Evolutionary conservation across 2,113 vertebrate species (phyloP), one percentile per base, ranked within the genome.

Genomic region (Centropus bengalensis): DNA sequence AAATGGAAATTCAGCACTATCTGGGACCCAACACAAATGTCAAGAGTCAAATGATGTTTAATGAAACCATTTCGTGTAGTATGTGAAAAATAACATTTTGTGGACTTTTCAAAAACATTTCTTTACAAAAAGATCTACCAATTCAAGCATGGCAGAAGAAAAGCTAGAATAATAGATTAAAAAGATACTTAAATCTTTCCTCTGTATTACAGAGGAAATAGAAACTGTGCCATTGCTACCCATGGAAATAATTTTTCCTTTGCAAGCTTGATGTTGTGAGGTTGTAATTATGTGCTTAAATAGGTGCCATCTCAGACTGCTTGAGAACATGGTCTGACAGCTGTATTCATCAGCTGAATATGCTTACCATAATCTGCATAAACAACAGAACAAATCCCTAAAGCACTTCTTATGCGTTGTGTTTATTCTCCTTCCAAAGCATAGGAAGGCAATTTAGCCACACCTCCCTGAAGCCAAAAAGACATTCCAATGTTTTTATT

Each of bases 21-120:
- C 36, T 33, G 66, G 26, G 82, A 86, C 8, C 40, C 77, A n/a
- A 27, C 5, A 47, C 12, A 66, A 1, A 24, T 3, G 27, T 12
- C 19, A 44, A 49, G 30, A 74, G 60, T 67, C 9, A 81, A 40
- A 62, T 24, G 23, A 9, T 42, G 15, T 58, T 71, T n/a, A 49
- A 24, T 30, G 79, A 54, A 40, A 70, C 6, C 0, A 0, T 47
- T 86, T 49, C 7, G 33, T 7, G 8, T 32, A 30, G 15, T 32
- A 33, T 4, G 5, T 44, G 21, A 67, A 86, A 62, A 84, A 83
- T 3, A 86, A 69, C 66, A 78, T 45, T 33, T 2, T 59, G 24
- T 6, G 24, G 33, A n/a, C 19, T 16, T 73, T 71, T 59, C 21
- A 63, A n/a, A 75, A 80, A 45, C 3, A 8, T 28, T 24, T 40